A percentile compares a stretch with the other conserved stretches of the same genome.
Conservation (phyloP, 92 coral and sea anemone species). For the Actinernus sp. region DNA sequence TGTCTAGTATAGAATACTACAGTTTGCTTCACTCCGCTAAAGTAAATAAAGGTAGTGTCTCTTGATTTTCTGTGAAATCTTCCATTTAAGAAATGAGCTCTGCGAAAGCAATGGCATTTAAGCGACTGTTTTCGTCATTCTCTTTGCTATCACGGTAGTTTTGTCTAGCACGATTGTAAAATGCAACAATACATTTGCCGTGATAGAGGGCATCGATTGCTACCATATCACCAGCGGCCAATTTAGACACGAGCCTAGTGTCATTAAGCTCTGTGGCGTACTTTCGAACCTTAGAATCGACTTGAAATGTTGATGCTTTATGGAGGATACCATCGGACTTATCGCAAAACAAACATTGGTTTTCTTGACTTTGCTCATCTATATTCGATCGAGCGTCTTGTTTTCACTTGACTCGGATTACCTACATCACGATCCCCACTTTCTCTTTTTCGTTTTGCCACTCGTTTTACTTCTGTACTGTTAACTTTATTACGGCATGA, state of each 20-base stretch:
- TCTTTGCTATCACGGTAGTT: no score
- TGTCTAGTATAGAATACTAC: no score
- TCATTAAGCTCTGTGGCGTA: slow-evolving; percentile 35
- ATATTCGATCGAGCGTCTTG: slow-evolving; percentile 28
- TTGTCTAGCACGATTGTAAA: no score
- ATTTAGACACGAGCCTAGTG: slow-evolving; percentile 32
- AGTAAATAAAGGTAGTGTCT: no score
- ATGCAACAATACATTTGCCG: slow-evolving; percentile 21
- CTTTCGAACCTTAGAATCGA: slow-evolving; percentile 8
- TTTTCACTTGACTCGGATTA: slow-evolving; percentile 31
- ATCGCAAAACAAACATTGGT: slow-evolving; percentile 14
- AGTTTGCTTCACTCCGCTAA: no score
- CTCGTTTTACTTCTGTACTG: slow-evolving; percentile 40
- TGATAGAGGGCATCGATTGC: slow-evolving; percentile 53
- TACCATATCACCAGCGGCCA: slow-evolving; percentile 39
- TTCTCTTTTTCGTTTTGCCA: slow-evolving; percentile 24
- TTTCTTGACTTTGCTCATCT: background rate
- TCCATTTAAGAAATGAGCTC: no score
- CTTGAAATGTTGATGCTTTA: slow-evolving; percentile 13
- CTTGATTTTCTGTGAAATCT: no score
- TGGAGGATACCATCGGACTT: background rate
- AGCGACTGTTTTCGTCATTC: no score
- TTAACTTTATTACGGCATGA: slow-evolving; percentile 43
- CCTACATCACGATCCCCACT: slow-evolving; percentile 9
- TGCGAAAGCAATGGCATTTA: no score